Conservation (phyloP, 2,888 invertebrate species). For the Conops quadrifasciatus region DNA sequence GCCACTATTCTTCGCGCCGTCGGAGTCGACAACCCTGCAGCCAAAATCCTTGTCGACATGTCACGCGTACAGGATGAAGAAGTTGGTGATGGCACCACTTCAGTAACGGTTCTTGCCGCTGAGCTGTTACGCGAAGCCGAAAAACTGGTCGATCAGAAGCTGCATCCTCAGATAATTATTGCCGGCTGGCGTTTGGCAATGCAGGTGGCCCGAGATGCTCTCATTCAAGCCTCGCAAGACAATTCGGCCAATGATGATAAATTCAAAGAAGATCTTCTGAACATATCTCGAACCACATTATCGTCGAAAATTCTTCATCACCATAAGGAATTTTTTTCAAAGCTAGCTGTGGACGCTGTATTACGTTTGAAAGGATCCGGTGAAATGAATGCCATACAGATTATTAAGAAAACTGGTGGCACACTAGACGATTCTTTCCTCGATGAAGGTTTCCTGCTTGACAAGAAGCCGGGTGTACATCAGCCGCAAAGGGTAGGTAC, state of each 20-base stretch:
- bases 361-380: constrained; percentile 94
- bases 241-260: constrained; percentile 80
- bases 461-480: constrained; percentile 97
- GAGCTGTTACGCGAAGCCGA: constrained; percentile 96
- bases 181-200: constrained; percentile 93
- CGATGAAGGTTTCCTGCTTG: constrained; percentile 92
- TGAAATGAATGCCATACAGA: constrained; percentile 94
- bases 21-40: constrained; percentile 98
- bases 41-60: constrained; percentile 99
- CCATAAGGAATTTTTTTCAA: constrained; percentile 95
- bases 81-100: constrained; percentile 99
- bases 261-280: constrained; percentile 88
- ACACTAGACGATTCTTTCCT: constrained; percentile 94
- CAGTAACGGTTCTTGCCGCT: constrained; percentile 91
- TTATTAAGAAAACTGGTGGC: constrained; percentile 96
- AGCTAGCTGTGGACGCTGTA: constrained; percentile 95
- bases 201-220: constrained; percentile 82
- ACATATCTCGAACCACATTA: constrained; percentile 96
- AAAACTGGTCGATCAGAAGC: constrained; percentile 88
- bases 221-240: constrained; percentile 81
- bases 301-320: constrained; percentile 98
- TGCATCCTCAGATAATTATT: constrained; percentile 98
- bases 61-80: constrained; percentile 98
- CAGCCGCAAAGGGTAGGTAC: constrained; percentile 79
- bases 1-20: constrained; percentile 97